Base-by-base conservation (phyloP, 1,140 invertebrate species). In the Himalopsyche phryganea region DNA sequence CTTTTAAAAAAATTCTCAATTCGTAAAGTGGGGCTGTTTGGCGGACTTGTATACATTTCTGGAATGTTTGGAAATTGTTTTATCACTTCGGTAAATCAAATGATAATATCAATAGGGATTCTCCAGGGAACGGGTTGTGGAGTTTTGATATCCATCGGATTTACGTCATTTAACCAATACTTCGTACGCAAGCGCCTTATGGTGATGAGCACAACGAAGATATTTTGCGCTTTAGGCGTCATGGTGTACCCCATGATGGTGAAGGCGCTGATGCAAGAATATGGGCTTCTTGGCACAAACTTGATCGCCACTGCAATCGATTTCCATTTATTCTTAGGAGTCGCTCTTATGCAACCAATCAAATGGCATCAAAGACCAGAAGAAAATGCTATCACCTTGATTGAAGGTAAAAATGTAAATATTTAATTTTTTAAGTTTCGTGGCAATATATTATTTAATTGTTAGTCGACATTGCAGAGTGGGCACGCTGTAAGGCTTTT, bases 31-130 rank as follows among this genome's bases (percentile, higher is more conserved):
- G 82, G 81, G 13, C 60, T 84, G n/a, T 67, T 74, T 15, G 83
- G 83, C 2, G 79, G 80, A 2, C 56, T 76, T 19, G 69, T 81
- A 18, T 83, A 79, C 56, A 77, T 77, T 4, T 32, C 80, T 28
- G 83, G 82, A 28, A 77, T 77, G 10, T 74, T 80, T 33, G 41
- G 79, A 38, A 79, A 80, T 17, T 71, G 79, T 53, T 83, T 83
- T 45, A 80, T 78, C 4, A 74, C 66, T 7, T 75, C 77, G 1
- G 78, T 81, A 9, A 66, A 72, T n/a, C 77, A 83, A 58, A 56
- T 85, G 41, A 72, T 81, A 6, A 61, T 83, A 42, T 77, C 79
- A 7, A 23, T 17, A n/a, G 50, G 50, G 76, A 7, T 53, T 5
- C 50, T 53, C 9, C 50, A 53, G 17, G 50, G 50, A 0, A 1